Evolutionary conservation across 2,113 vertebrate genomes (phyloP).

Genomic region (Pholis gunnellus): DNA sequence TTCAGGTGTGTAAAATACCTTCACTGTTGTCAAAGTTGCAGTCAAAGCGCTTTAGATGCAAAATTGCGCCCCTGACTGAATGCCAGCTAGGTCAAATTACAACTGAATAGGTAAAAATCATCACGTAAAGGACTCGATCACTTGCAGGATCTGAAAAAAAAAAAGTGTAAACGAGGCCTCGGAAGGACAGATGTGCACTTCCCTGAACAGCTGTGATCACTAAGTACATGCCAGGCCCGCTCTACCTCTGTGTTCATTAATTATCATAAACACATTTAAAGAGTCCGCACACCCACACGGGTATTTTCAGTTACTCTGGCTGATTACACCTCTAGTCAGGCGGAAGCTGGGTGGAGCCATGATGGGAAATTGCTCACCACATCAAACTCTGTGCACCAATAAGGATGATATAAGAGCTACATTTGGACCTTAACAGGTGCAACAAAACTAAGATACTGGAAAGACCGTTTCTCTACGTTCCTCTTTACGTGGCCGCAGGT

Average conservation of each 20-base stretch:
- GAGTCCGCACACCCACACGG: background rate
- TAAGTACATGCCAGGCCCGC: background rate
- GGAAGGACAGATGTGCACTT: background rate
- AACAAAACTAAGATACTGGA: background rate
- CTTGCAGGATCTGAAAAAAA: background rate
- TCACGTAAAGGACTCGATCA: background rate
- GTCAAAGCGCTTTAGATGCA: background rate
- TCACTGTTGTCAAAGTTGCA: background rate
- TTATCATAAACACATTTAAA: background rate
- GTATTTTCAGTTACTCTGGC: background rate
- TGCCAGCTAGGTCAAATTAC: background rate
- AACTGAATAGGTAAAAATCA: background rate
- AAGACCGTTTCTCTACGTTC: constrained; percentile 25
- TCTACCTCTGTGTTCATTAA: background rate
- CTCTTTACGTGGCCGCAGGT: constrained; percentile 32
- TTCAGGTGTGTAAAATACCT: background rate
- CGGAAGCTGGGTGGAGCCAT: background rate
- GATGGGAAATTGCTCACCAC: background rate
- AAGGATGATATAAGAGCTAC: background rate
- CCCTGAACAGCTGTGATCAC: background rate
- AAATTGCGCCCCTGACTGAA: background rate
- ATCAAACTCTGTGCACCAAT: background rate
- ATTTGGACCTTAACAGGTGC: background rate
- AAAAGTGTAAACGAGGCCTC: background rate
- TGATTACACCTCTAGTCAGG: background rate